Evolutionary conservation across 2,888 invertebrate species (phyloP).

Genomic region (Lasius fuliginosus): DNA sequence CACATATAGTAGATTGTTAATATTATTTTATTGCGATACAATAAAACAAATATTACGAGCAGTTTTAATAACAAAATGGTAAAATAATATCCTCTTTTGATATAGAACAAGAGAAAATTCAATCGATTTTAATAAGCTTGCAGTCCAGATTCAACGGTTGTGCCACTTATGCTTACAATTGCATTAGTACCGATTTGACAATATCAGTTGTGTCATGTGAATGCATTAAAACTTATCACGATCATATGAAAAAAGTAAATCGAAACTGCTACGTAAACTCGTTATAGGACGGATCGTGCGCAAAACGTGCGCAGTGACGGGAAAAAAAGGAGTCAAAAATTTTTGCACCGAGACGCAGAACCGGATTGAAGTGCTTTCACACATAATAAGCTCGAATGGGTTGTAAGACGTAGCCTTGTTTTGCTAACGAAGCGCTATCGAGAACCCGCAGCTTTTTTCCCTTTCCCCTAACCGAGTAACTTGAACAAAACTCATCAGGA

Average conservation of each 20-base stretch:
- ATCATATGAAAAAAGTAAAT: not conserved
- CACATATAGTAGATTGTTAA: not conserved
- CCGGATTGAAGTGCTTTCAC: not conserved
- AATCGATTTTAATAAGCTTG: not conserved
- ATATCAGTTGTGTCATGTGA: not conserved
- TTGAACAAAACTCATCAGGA: constrained; percentile 75
- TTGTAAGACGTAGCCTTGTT: constrained; percentile 27
- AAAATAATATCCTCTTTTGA: not conserved
- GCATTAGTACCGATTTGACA: not conserved
- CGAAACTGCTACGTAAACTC: not conserved
- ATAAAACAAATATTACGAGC: not conserved
- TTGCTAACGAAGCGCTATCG: constrained; percentile 48
- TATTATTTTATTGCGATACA: not conserved
- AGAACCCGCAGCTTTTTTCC: constrained; percentile 45
- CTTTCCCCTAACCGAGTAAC: constrained; percentile 65
- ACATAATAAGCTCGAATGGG: constrained; percentile 45
- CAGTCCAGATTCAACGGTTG: not conserved
- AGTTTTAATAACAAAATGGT: not conserved
- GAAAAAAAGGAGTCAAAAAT: not conserved
- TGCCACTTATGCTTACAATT: not conserved
- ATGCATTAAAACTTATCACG: not conserved
- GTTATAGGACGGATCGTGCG: not conserved
- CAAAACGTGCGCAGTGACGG: not conserved
- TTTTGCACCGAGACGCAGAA: not conserved
- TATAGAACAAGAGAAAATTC: not conserved